Evolutionary conservation across 2,888 invertebrate species (phyloP), one percentile per base, ranked within the genome.

Genomic region (Iphiclides podalirius): DNA sequence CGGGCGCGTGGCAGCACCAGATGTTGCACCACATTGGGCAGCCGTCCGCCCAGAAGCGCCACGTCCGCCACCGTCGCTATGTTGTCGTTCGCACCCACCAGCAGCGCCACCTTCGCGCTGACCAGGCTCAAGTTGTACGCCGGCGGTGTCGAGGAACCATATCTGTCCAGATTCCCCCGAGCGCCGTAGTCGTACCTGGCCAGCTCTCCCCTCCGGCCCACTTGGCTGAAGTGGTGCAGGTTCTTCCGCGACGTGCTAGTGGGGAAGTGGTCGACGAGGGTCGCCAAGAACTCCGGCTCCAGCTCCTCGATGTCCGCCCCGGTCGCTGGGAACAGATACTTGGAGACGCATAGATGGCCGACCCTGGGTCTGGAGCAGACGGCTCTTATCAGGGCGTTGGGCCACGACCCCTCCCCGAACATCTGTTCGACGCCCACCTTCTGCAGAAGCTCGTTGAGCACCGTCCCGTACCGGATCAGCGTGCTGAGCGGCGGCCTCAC

Each of bases 131-230:
- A 47, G 4, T 70, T 56, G 31, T 72, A 74, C 1, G 28, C 37
- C 0, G 74, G 69, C 1, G 73, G 64, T 0, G 13, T 12, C 0
- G 47, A 15, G 0, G 55, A 53, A 0, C 61, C 53, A 34, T 79
- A 79, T 1, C 33, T 16, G 0, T 16, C 39, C 17, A 66, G 17
- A 48, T 78, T 79, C 7, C 54, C 20, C 0, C 1, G n/a, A 0
- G 13, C 1, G 0, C 77, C 73, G 47, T 77, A 70, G 23, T 79
- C 72, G 44, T 47, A 68, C 7, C 52, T 38, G 0, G 59, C 53
- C 41, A 69, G 67, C 6, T 20, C 43, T 13, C 53, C 64, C 0
- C 53, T 47, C 1, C 37, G 28, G 1, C 59, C 52, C 4, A 67
- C 48, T 47, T 73, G 72, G 4, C 48, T 56, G 28, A 60, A 68